These are phyloP conservation scores for Drosophila parabipectinata DNA, from an alignment of 1,140 invertebrate genomes.

Conservation along the genomic window DNA sequence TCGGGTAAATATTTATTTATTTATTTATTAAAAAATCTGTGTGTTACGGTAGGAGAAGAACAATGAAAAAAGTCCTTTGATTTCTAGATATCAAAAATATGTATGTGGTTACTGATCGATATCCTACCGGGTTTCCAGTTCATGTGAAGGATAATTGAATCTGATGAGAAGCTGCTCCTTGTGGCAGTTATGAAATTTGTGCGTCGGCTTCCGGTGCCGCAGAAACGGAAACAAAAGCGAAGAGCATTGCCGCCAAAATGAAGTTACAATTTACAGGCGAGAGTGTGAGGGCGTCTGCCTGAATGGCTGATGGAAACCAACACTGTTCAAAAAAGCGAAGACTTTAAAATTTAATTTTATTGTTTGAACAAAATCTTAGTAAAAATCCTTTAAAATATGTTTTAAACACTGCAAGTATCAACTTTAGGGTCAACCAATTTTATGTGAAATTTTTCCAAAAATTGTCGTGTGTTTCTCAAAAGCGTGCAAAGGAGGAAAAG, in stretches of 20 bases:
- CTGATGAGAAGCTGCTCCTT: conserved; percentile 40
- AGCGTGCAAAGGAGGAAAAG: background rate
- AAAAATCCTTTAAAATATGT: too few relatives aligned
- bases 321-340: background rate
- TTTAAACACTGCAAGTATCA: background rate
- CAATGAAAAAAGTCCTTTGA: background rate
- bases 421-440: too few relatives aligned
- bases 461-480: background rate
- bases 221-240: conserved; percentile 45
- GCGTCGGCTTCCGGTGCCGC: conserved; percentile 25
- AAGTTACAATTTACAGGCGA: conserved; percentile 31
- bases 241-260: conserved; percentile 15
- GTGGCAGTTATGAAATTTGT: conserved; percentile 50
- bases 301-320: background rate
- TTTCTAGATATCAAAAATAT: conserved; percentile 16
- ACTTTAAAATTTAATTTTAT: background rate
- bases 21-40: background rate
- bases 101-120: conserved; percentile 27
- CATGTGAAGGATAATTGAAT: conserved; percentile 36
- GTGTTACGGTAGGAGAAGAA: background rate
- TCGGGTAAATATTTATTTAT: background rate
- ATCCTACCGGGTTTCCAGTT: conserved; percentile 12
- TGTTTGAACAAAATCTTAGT: background rate
- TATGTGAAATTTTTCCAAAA: too few relatives aligned
- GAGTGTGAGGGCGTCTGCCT: conserved; percentile 21